These are phyloP conservation scores for Antheraea mylitta DNA, from an alignment of 1,140 invertebrate species.

Conservation along the genomic window DNA sequence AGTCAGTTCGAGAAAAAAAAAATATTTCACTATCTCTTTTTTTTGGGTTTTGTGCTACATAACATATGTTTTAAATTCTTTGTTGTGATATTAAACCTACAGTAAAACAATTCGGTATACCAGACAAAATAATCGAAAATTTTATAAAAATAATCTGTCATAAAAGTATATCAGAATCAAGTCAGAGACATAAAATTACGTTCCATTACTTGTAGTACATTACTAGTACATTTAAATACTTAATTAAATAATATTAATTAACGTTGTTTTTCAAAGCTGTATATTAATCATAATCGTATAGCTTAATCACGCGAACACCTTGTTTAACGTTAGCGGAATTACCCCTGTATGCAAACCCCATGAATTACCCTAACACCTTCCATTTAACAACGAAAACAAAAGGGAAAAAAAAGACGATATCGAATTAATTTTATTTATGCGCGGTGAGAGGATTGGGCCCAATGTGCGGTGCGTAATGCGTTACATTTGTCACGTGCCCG, in stretches of 20 bases:
- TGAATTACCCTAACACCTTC: conserved; percentile 9
- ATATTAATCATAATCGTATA: background rate
- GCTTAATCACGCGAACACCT: background rate
- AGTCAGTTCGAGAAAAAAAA: too few species aligned
- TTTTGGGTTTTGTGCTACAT: too few species aligned
- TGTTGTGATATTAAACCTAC: too few species aligned
- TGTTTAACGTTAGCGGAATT: background rate
- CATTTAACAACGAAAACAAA: conserved; percentile 8
- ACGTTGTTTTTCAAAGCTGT: background rate
- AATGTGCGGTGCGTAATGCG: conserved; percentile 14
- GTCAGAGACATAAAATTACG: too few species aligned
- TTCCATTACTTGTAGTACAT: too few species aligned
- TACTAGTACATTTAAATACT: too few species aligned
- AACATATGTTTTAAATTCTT: too few species aligned
- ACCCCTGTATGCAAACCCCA: background rate
- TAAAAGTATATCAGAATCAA: too few species aligned
- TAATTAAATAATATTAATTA: background rate
- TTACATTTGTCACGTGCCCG: conserved; percentile 17
- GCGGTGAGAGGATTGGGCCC: conserved; percentile 15
- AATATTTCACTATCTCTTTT: too few species aligned
- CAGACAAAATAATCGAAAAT: too few species aligned
- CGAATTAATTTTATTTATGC: conserved; percentile 26
- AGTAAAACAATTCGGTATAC: too few species aligned
- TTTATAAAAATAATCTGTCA: too few species aligned
- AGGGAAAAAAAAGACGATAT: conserved; percentile 12